Conservation (phyloP, 2,113 vertebrate species). For the Pygoscelis antarcticus region DNA sequence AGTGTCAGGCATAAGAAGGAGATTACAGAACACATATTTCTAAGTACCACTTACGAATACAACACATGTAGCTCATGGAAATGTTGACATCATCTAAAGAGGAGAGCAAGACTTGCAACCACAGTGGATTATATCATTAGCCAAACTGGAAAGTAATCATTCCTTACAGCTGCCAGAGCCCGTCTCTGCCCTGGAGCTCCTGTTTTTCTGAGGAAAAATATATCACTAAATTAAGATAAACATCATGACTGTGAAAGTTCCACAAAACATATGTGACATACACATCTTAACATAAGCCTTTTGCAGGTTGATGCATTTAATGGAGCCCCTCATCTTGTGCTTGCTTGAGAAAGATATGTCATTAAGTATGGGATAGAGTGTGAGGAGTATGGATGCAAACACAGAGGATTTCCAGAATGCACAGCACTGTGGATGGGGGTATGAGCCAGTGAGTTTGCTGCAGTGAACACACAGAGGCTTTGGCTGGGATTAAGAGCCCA, state of each 20-base stretch:
- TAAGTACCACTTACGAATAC: slow-evolving; percentile 69
- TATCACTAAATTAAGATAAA: slow-evolving; percentile 17
- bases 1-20: slow-evolving; percentile 67
- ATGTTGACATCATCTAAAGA: slow-evolving; percentile 62
- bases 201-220: slow-evolving; percentile 4
- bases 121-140: slow-evolving; percentile 63
- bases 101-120: slow-evolving; percentile 58
- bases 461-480: not conserved
- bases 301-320: not conserved
- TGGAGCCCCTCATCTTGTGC: not conserved
- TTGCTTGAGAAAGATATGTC: not conserved
- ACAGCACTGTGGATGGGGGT: not conserved
- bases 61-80: slow-evolving; percentile 57
- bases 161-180: slow-evolving; percentile 41
- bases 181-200: not conserved
- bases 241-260: not conserved
- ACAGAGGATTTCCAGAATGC: not conserved
- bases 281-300: not conserved
- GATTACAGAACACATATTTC: slow-evolving; percentile 68
- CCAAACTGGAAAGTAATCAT: slow-evolving; percentile 58
- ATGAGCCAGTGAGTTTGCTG: not conserved
- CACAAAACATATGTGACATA: not conserved
- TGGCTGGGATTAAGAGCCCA: not conserved
- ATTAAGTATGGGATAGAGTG: not conserved
- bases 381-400: not conserved